phyloP scores from a whole-genome alignment of 1,140 invertebrate genomes.

The Agrypnia vestita region DNA sequence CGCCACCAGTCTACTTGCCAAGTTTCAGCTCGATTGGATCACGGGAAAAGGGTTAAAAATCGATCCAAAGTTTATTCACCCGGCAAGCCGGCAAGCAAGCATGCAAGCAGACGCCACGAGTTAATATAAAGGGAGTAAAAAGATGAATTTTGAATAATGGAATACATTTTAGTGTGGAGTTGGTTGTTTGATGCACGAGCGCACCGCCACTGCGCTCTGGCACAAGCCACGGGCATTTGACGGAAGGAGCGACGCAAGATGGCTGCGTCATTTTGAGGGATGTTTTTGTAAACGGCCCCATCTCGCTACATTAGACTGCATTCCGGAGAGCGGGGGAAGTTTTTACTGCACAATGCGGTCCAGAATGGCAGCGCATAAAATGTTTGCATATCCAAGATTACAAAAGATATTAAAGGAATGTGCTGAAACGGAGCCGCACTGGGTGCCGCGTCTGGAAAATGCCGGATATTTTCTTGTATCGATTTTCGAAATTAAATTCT shows the following conservation, averaged over 20 bases:
- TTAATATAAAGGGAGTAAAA: too few species aligned
- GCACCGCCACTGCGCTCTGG: background rate
- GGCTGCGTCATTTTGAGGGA: constrained; percentile 5
- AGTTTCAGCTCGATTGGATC: too few species aligned
- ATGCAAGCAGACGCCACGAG: too few species aligned
- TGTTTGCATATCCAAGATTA: constrained; percentile 32
- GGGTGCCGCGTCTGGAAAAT: too few species aligned
- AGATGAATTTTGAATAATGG: too few species aligned
- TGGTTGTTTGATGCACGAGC: background rate
- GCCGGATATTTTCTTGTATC: too few species aligned
- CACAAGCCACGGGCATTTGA: background rate
- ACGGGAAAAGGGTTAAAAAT: too few species aligned
- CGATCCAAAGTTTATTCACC: too few species aligned
- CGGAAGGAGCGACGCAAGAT: constrained; percentile 1
- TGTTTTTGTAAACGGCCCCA: constrained; percentile 18
- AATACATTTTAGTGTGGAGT: too few species aligned
- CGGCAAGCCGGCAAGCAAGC: too few species aligned
- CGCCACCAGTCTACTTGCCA: too few species aligned
- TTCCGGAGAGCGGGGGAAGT: background rate
- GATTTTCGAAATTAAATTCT: too few species aligned
- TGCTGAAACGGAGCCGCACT: background rate
- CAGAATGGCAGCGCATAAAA: constrained; percentile 3
- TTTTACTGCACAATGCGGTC: constrained; percentile 16
- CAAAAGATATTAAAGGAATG: constrained; percentile 21
- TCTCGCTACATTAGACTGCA: constrained; percentile 31